Base-by-base conservation (phyloP, 2,888 invertebrate species). In the Leptopterna dolabrata region DNA sequence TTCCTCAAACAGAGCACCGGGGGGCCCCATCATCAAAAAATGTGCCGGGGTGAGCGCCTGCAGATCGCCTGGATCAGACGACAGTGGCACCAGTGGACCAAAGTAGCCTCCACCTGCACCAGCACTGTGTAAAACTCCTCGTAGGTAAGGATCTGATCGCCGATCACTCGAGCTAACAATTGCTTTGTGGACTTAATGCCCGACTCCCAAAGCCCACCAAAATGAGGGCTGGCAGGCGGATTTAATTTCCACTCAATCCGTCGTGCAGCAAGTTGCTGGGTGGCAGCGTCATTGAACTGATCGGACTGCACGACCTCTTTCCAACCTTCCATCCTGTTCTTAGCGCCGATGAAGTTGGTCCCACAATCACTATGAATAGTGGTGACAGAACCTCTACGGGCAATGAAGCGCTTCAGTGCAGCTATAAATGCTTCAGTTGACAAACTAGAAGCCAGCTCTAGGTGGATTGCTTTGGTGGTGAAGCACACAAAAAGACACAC, bases 401-500 rank as follows among this genome's bases (percentile, higher is more conserved):
- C 84, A 0, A 89, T 45, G 41, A 90, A 90, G 6, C 89, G 80
- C 11, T 88, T 80, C 6, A 89, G 86, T 14, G 89, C 88, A 11
- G 88, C 89, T 14, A 90, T 9, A 76, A 90, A 90, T 0, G 88
- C 86, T 1, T 88, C 84, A 0, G 90, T 89, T 2, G 89, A 81
- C 0, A 90, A 71, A 14, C 88, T 88, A 4, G 87, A 84, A 0
- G 88, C 90, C 6, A 89, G 29, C 71, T 90, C 90, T 1, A 90
- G 47, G 47, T 90, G 90, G 1, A 90, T 45, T 0, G 89, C 89
- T 47, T 88, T 89, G 0, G 90, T 91, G 0, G 88, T 73, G 24
- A 91, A 88, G 81, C 91, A 91, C 47, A 91, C 88, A 36, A 90
- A 90, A 0, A 90, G 24, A 6, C 88, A 76, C 3, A 76, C 90